Evolutionary conservation across 2,113 vertebrate genomes (phyloP).

Genomic region (Solea solea): DNA sequence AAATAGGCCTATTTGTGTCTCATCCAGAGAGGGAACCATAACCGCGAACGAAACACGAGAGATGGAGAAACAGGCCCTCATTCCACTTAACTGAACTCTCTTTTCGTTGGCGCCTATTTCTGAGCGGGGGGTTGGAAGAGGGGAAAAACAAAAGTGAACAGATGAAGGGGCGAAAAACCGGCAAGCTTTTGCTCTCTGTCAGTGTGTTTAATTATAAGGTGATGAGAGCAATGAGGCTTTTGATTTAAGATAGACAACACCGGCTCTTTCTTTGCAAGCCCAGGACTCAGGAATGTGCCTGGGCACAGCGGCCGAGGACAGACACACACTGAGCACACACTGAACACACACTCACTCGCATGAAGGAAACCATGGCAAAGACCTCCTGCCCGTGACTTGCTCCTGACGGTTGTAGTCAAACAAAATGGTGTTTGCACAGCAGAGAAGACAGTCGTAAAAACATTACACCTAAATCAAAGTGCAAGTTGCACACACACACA

Average conservation of each 20-base stretch:
- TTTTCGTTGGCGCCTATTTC: background rate
- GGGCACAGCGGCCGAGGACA: background rate
- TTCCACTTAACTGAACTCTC: constrained; percentile 4
- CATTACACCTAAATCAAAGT: constrained; percentile 61
- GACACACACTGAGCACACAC: background rate
- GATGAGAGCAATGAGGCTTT: constrained; percentile 61
- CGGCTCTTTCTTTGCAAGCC: constrained; percentile 52
- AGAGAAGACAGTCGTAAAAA: constrained; percentile 53
- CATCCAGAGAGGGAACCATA: constrained; percentile 37
- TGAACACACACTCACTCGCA: constrained; percentile 33
- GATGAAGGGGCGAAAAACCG: background rate
- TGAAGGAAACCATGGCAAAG: constrained; percentile 26
- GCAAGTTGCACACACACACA: constrained; percentile 31
- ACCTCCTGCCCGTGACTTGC: constrained; percentile 13
- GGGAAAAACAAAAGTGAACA: background rate
- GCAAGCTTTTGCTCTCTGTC: constrained; percentile 24
- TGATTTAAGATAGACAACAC: constrained; percentile 63
- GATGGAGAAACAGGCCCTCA: constrained; percentile 1
- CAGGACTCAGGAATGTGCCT: constrained; percentile 55
- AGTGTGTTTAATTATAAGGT: constrained; percentile 65
- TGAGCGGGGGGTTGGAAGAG: background rate
- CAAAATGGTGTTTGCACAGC: constrained; percentile 54
- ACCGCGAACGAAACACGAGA: constrained; percentile 19
- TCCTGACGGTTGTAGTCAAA: constrained; percentile 45
- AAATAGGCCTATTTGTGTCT: constrained; percentile 72